phyloP scores from a whole-genome alignment of 1,140 invertebrate genomes.

The Drosophila malerkotliana region DNA sequence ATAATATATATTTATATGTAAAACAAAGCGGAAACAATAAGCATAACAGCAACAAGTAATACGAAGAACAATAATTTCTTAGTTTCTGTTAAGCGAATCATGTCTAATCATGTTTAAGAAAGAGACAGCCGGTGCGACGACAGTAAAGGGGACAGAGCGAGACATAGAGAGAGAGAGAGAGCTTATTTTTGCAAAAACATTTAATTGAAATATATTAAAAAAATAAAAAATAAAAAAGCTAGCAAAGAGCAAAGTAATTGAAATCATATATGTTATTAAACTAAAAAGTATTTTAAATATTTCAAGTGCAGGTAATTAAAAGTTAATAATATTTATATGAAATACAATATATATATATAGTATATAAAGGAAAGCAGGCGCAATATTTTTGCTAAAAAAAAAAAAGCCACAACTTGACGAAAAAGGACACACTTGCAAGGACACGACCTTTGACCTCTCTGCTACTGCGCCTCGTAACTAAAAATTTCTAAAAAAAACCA shows the following conservation, averaged over 20 bases:
- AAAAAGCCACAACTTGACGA: not conserved
- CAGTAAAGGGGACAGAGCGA: not conserved
- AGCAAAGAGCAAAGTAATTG: slow-evolving; percentile 35
- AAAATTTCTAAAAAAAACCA: slow-evolving; percentile 50
- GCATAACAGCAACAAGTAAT: slow-evolving; percentile 65
- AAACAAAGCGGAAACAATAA: slow-evolving; percentile 52
- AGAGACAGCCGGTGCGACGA: not conserved
- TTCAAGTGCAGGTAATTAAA: slow-evolving; percentile 47
- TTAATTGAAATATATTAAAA: slow-evolving; percentile 16
- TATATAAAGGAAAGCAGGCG: slow-evolving; percentile 33
- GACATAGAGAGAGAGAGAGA: slow-evolving; percentile 21
- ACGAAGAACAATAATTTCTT: slow-evolving; percentile 73
- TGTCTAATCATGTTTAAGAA: slow-evolving; percentile 15
- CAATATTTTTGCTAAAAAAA: slow-evolving; percentile 51
- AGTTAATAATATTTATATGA: slow-evolving; percentile 55
- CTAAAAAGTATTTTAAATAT: slow-evolving; percentile 51
- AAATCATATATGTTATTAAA: slow-evolving; percentile 40
- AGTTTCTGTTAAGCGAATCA: slow-evolving; percentile 55
- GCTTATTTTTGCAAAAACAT: slow-evolving; percentile 45
- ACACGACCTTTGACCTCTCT: slow-evolving; percentile 31
- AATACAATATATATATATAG: slow-evolving; percentile 28
- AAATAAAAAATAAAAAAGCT: slow-evolving; percentile 9
- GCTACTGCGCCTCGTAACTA: slow-evolving; percentile 59
- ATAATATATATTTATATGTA: slow-evolving; percentile 11
- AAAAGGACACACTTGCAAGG: slow-evolving; percentile 13